Conservation (phyloP, 1,140 invertebrate genomes). For the Brachionus koreanus region DNA sequence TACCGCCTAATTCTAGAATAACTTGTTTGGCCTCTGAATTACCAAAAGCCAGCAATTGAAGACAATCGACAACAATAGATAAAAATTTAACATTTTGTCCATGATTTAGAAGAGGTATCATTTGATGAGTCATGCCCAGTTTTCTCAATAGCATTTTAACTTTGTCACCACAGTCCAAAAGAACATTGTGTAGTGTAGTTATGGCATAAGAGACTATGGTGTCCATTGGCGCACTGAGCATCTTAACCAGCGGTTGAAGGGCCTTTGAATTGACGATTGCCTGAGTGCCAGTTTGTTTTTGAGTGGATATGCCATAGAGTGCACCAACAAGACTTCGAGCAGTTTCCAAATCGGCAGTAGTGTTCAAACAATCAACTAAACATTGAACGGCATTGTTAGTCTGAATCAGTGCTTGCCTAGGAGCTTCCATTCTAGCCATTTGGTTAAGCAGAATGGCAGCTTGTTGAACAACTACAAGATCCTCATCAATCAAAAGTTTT, state of each 20-base stretch:
- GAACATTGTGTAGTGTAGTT: slow-evolving; percentile 91
- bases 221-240: slow-evolving; percentile 89
- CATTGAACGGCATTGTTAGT: slow-evolving; percentile 86
- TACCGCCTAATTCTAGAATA: slow-evolving; percentile 91
- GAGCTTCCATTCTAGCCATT: slow-evolving; percentile 95
- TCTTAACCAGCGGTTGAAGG: slow-evolving; percentile 78
- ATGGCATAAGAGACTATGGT: slow-evolving; percentile 98
- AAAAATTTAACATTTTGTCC: slow-evolving; percentile 72
- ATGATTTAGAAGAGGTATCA: slow-evolving; percentile 55
- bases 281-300: slow-evolving; percentile 67
- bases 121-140: slow-evolving; percentile 89
- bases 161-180: slow-evolving; percentile 87
- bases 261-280: slow-evolving; percentile 33
- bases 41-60: slow-evolving; percentile 94
- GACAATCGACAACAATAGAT: slow-evolving; percentile 96
- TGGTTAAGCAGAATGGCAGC: slow-evolving; percentile 99
- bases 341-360: slow-evolving; percentile 92
- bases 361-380: slow-evolving; percentile 87
- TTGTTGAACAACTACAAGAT: slow-evolving; percentile 80
- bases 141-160: slow-evolving; percentile 94
- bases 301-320: slow-evolving; percentile 92
- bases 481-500: slow-evolving; percentile 93
- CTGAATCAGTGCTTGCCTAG: slow-evolving; percentile 96
- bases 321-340: slow-evolving; percentile 82
- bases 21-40: slow-evolving; percentile 95